Evolutionary conservation across 2,888 invertebrate genomes (phyloP).

Genomic region (Caenorhabditis macrosperma): DNA sequence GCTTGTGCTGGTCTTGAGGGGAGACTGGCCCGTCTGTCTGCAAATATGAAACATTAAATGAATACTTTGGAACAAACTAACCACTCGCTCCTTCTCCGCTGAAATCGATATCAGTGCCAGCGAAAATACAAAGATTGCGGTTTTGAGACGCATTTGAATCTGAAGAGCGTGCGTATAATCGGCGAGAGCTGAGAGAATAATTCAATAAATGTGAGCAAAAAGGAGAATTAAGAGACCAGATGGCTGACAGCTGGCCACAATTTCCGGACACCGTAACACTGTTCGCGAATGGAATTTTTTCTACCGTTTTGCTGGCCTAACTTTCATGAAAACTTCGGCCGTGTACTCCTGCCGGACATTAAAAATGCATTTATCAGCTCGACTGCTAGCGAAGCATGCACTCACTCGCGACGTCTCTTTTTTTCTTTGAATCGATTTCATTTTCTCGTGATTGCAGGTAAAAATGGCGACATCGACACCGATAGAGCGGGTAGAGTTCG

Average conservation of each 20-base stretch:
- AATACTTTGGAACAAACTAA: no score
- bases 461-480: slow-evolving; percentile 18
- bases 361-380: not conserved
- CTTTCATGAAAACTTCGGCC: not conserved
- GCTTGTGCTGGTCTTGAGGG: slow-evolving; percentile 87
- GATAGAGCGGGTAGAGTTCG: slow-evolving; percentile 42
- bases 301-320: slow-evolving; percentile 9
- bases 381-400: no score
- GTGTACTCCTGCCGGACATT: slow-evolving; percentile 26
- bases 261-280: no score
- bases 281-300: not conserved
- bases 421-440: not conserved
- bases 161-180: no score
- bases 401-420: no score
- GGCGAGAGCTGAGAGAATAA: not conserved
- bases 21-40: slow-evolving; percentile 52
- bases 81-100: slow-evolving; percentile 60
- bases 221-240: not conserved
- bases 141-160: slow-evolving; percentile 31
- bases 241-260: no score
- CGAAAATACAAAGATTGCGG: not conserved
- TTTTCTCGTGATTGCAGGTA: slow-evolving; percentile 4
- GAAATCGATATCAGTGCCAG: slow-evolving; percentile 20
- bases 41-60: slow-evolving; percentile 1
- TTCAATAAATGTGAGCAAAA: not conserved